Conservation (phyloP, 2,888 invertebrate species). For the Eupithecia insigniata region DNA sequence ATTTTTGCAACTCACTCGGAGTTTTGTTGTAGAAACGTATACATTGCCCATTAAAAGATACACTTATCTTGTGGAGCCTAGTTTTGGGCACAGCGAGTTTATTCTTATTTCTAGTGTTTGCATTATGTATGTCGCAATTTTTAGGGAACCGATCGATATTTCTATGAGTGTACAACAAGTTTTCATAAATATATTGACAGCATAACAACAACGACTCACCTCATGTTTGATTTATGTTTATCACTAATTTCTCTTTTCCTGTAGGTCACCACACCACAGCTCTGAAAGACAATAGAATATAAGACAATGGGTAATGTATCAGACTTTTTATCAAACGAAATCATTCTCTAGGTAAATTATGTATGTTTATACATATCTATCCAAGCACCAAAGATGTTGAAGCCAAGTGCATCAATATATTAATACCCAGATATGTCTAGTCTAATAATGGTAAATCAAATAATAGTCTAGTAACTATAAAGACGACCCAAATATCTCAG, state of each 20-base stretch:
- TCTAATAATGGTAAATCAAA: neutral
- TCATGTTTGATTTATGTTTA: conserved; percentile 10
- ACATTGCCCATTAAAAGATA: no score
- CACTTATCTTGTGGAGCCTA: no score
- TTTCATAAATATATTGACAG: no score
- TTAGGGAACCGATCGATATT: no score
- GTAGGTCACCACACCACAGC: neutral
- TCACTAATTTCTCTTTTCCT: conserved; percentile 1
- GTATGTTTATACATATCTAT: neutral
- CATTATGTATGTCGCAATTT: no score
- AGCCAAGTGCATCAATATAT: neutral
- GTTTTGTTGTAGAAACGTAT: no score
- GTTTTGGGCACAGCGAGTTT: no score
- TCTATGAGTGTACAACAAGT: no score
- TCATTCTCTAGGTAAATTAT: neutral
- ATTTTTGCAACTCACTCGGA: no score
- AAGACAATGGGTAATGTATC: neutral
- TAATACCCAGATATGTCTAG: neutral
- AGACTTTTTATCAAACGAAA: neutral
- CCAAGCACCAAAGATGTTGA: neutral
- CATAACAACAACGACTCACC: neutral
- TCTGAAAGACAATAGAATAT: conserved; percentile 1
- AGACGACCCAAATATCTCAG: neutral
- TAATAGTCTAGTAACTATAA: neutral
- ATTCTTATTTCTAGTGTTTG: no score